Base-by-base conservation (phyloP, 2,888 invertebrate species). In the Orgyia antiqua region DNA sequence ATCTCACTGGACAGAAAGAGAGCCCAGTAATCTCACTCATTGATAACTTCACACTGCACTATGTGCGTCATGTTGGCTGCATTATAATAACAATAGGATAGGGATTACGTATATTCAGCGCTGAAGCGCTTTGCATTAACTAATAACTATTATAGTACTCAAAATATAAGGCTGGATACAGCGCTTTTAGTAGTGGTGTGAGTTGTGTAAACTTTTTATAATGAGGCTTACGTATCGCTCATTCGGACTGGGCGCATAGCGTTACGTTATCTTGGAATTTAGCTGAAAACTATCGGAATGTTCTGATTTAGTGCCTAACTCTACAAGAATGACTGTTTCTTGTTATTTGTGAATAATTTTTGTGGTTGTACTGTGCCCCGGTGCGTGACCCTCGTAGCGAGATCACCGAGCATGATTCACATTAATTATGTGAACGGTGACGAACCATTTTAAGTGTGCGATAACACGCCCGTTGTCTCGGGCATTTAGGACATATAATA, bases 81-180 rank as follows among this genome's bases (percentile, higher is more conserved):
- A 80, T 74, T 82, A 75, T 74, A 79, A 83, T 78, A 84, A 84
- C 83, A 84, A 83, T 82, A 73, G 78, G 76, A 53, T 75, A 68
- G 62, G 68, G 48, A 35, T 46, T 19, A 17, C 19, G 48, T 26
- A 5, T 2, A 2, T 7, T 4, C 33, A 68, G 73, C 69, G 57
- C 39, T 68, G 15, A 23, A 74, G 60, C 71, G 79, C 71, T 70
- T 47, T 13, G 34, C n/a, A 2, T 24, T 25, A 12, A 3, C n/a
- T 11, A 9, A 13, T 20, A 20, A 2, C 0, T 3, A 8, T 4
- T 25, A 34, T n/a, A 2, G n/a, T n/a, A n/a, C n/a, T n/a, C n/a
- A n/a, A n/a, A n/a, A n/a, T n/a, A n/a, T n/a, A n/a, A n/a, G 48
- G 52, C 39, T 53, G 37, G 36, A 48, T 45, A n/a, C n/a, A n/a